Conservation (phyloP, 2,888 invertebrate species). For the Limnephilus marmoratus region DNA sequence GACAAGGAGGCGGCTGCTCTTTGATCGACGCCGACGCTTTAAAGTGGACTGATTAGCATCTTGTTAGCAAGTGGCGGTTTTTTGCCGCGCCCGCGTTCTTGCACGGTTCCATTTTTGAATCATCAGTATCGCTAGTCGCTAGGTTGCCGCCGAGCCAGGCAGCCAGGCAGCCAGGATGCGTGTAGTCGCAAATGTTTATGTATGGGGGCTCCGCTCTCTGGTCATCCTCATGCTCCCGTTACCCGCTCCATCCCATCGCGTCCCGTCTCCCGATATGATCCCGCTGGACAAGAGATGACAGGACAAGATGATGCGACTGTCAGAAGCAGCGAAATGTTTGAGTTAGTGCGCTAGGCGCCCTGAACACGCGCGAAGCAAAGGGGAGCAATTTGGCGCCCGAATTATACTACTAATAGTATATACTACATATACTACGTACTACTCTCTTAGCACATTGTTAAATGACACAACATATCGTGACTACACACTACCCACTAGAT, state of each 20-base stretch:
- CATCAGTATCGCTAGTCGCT: constrained; percentile 41
- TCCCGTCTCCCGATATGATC: constrained; percentile 22
- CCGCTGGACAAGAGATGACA: constrained; percentile 26
- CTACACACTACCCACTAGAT: not conserved
- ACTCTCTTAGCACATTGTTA: not conserved
- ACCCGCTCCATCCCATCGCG: not conserved
- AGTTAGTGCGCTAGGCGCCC: not conserved
- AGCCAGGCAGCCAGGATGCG: not conserved
- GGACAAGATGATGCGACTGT: constrained; percentile 35
- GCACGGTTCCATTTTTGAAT: constrained; percentile 61
- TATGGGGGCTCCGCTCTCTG: constrained; percentile 19
- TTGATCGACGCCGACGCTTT: constrained; percentile 64
- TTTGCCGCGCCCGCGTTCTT: constrained; percentile 64
- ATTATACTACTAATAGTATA: too few species aligned
- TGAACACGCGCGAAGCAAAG: not conserved
- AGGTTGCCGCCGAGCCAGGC: constrained; percentile 9
- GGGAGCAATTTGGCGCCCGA: constrained; percentile 17
- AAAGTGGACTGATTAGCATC: constrained; percentile 65
- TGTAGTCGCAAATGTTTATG: constrained; percentile 31
- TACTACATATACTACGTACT: too few species aligned
- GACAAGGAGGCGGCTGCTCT: constrained; percentile 53
- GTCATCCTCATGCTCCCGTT: not conserved
- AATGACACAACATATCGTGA: not conserved
- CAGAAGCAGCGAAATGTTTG: constrained; percentile 27
- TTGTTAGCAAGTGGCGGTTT: constrained; percentile 65